Conservation (phyloP, 2,888 invertebrate genomes). For the Pollenia griseotomentosa region DNA sequence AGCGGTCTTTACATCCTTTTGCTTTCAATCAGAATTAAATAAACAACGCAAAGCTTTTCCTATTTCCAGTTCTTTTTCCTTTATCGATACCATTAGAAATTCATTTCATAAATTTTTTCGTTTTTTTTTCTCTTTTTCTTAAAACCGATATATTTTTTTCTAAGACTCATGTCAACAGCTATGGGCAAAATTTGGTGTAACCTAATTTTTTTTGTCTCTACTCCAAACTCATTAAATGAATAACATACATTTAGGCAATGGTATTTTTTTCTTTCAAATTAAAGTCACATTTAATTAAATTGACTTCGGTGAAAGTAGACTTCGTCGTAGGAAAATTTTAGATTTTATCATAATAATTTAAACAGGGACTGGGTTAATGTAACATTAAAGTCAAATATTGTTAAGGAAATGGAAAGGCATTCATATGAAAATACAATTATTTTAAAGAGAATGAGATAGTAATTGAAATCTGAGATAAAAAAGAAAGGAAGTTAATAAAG, state of each 20-base stretch:
- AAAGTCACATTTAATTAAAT: conserved; percentile 1
- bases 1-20: background rate
- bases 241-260: background rate
- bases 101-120: background rate
- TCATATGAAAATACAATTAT: background rate
- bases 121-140: background rate
- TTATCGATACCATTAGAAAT: background rate
- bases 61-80: background rate
- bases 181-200: background rate
- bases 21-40: background rate
- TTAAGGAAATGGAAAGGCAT: conserved; percentile 1
- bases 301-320: background rate
- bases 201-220: conserved; percentile 9
- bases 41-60: background rate
- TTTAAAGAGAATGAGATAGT: background rate
- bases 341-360: conserved; percentile 30
- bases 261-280: background rate
- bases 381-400: conserved; percentile 6
- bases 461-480: background rate
- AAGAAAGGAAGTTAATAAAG: conserved; percentile 39
- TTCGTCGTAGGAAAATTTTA: background rate
- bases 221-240: background rate
- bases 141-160: too few relatives aligned
- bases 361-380: background rate
- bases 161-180: background rate